Conservation (phyloP, 1,140 invertebrate genomes). For the Phthorimaea operculella region DNA sequence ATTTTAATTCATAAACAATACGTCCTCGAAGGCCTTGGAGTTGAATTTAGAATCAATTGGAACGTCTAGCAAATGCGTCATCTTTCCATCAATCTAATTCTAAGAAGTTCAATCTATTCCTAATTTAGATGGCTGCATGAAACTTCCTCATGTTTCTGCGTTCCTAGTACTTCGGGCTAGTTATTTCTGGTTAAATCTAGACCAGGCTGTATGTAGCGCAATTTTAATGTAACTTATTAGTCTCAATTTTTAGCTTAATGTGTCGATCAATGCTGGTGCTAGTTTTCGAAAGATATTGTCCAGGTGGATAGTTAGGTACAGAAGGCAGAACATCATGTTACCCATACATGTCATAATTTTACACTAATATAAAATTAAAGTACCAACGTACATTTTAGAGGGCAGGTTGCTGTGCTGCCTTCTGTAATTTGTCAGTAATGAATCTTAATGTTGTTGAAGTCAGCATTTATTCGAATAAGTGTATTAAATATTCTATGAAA, state of each 20-base stretch:
- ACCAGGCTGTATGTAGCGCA: neutral
- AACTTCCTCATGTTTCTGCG: no score
- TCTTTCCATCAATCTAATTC: neutral
- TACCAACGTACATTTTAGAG: no score
- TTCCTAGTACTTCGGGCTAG: no score
- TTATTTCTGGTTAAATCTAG: no score
- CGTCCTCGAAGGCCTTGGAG: neutral
- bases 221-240: neutral
- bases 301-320: neutral
- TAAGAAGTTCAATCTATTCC: neutral
- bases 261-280: constrained; percentile 18
- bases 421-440: no score
- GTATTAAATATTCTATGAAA: no score
- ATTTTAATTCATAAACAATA: neutral
- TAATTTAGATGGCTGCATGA: neutral
- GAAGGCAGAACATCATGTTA: no score
- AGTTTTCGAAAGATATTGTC: constrained; percentile 7
- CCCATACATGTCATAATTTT: no score
- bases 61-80: neutral
- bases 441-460: no score
- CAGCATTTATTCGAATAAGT: no score
- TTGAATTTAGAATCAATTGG: neutral
- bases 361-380: no score
- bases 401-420: no score
- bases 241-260: constrained; percentile 13